Base-by-base conservation (phyloP, 1,140 invertebrate species). In the Achroia grisella region DNA sequence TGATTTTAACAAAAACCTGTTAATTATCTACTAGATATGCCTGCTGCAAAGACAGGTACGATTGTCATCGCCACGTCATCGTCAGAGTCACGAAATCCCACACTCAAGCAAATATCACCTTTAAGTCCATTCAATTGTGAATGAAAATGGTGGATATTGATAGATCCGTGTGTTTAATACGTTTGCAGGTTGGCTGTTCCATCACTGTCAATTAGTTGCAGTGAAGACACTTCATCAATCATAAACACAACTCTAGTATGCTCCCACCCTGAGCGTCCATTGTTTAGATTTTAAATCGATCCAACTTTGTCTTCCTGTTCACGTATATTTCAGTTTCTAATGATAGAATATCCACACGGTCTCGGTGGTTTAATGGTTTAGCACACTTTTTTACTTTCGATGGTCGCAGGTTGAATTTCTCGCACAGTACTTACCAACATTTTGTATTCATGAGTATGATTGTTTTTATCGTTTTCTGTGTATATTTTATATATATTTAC, bases 161-260 rank as follows among this genome's bases (percentile, higher is more conserved):
- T 10, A 34, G 35, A 23, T 3, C 6, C 17, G 17, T 23, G 46
- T 39, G 40, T 34, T 39, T 42, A 28, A 45, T 9, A 12, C 23
- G 36, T 39, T 48, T 33, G 56, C 31, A 29, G 33, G 41, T 48
- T 35, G 44, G 53, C 52, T 71, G 69, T 77, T 83, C 79, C 71
- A 83, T 83, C 79, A 83, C 61, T 80, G 79, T 83, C 79, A 83
- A 83, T 83, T 83, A 83, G 71, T 23, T 69, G 72, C 73, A 66
- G 60, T 71, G 73, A 73, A 62, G 71, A 71, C 65, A 64, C 63
- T 49, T 59, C 58, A 83, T 83, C 79, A 72, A 80, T 83, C 79
- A 83, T 83, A 76, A 61, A 69, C 64, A 66, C 61, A 64, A 64
- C 59, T 46, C 44, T 43, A 52, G 43, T 51, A 29, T 46, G 42